Conservation (phyloP, 1,140 invertebrate genomes). For the Atta colombica region DNA sequence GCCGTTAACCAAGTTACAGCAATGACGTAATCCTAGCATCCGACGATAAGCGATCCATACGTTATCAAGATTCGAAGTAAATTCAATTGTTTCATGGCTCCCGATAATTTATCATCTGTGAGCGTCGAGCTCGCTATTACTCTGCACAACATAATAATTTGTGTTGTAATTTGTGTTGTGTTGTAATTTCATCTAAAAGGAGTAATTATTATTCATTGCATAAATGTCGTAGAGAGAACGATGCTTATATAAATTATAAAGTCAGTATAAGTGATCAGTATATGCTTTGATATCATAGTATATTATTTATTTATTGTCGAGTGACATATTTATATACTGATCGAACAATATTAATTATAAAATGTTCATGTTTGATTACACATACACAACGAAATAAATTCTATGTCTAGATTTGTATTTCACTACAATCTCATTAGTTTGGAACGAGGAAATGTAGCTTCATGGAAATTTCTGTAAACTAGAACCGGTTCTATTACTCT, state of each 20-base stretch:
- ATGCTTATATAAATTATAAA: slow-evolving; percentile 27
- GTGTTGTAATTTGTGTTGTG: neutral
- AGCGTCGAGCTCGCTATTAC: slow-evolving; percentile 15
- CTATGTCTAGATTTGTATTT: neutral
- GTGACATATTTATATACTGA: neutral
- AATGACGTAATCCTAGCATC: slow-evolving; percentile 52
- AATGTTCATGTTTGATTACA: neutral
- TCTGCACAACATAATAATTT: slow-evolving; percentile 32
- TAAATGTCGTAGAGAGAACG: slow-evolving; percentile 12
- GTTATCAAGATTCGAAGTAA: slow-evolving; percentile 45
- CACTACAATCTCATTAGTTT: slow-evolving; percentile 6
- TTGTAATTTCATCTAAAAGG: neutral
- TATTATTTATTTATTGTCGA: slow-evolving; percentile 6
- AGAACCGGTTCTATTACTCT: slow-evolving; percentile 47
- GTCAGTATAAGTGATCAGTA: neutral
- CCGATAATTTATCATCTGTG: slow-evolving; percentile 57
- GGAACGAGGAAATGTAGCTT: neutral
- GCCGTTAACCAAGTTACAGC: slow-evolving; percentile 53
- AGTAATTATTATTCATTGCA: slow-evolving; percentile 32
- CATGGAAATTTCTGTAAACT: slow-evolving; percentile 31
- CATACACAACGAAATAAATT: neutral
- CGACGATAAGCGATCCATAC: slow-evolving; percentile 48
- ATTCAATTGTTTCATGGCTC: slow-evolving; percentile 42
- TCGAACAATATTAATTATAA: neutral
- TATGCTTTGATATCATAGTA: neutral